A percentile compares a stretch with the other conserved stretches of the same genome.
Evolutionary conservation across 2,888 invertebrate species (phyloP).

Genomic region (Leptura quadrifasciata): DNA sequence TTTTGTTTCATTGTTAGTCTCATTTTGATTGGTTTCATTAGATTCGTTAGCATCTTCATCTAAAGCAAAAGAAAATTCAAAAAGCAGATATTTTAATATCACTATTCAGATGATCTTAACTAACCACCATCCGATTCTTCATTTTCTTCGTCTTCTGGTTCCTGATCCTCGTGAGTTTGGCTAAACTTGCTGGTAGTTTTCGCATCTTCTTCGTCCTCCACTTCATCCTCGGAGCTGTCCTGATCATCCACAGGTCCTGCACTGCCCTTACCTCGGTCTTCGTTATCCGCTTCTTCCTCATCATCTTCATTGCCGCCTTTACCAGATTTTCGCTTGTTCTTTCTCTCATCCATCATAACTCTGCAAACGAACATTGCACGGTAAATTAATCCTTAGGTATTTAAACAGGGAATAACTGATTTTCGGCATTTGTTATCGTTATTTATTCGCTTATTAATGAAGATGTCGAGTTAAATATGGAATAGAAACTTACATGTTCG

Average conservation of each 20-base stretch:
- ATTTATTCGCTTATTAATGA: no score
- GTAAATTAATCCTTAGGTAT: no score
- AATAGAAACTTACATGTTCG: slow-evolving; percentile 74
- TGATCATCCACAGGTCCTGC: slow-evolving; percentile 51
- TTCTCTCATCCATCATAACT: slow-evolving; percentile 72
- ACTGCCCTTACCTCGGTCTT: not conserved
- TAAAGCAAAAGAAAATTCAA: no score
- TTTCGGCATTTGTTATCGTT: no score
- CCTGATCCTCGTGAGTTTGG: slow-evolving; percentile 74
- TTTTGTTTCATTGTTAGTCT: no score
- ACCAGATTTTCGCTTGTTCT: slow-evolving; percentile 38
- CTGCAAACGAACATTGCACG: no score
- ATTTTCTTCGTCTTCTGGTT: slow-evolving; percentile 74
- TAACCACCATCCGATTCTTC: slow-evolving; percentile 62
- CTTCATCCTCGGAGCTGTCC: slow-evolving; percentile 82
- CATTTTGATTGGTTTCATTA: no score
- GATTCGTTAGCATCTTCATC: no score
- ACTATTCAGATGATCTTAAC: not conserved
- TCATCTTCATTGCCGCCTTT: slow-evolving; percentile 68
- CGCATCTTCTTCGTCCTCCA: slow-evolving; percentile 77
- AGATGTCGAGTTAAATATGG: no score
- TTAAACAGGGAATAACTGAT: no score
- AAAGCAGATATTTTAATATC: no score
- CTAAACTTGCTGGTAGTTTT: slow-evolving; percentile 70
- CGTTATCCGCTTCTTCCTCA: not conserved